Base-by-base conservation (phyloP, 2,797 vertebrate genomes). In the Lutjanus argentimaculatus region DNA sequence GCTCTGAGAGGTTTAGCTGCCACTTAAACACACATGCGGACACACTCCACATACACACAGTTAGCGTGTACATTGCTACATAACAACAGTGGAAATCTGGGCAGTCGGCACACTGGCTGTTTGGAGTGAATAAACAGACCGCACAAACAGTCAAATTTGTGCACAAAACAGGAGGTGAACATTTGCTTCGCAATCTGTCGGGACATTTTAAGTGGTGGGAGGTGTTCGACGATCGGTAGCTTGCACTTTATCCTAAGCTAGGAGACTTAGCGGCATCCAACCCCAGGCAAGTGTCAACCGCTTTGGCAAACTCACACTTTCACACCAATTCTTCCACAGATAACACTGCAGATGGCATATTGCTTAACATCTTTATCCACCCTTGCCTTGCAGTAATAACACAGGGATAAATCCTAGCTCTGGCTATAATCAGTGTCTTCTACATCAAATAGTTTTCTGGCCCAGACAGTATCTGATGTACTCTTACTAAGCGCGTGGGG, bases 341-440 rank as follows among this genome's bases (percentile, higher is more conserved):
- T 13, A 56, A 61, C 30, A 40, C 55, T 55, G 57, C 30, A 80
- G 75, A 87, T 82, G 78, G 72, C 40, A 59, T 51, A 30, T 36
- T 77, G 58, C 49, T 76, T 80, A n/a, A 30, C 7, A 15, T 82
- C 70, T 76, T 55, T 11, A 86, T 89, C 77, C 58, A 49, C 17
- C 25, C 21, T 53, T 22, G 61, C 25, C 22, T 78, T 48, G 2
- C 57, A 71, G 62, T 75, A 75, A 64, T 64, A 82, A 64, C 63
- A 71, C 13, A 56, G 15, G 43, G 58, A 91, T 71, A 61, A 84
- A 80, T 82, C 83, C 51, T 6, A 55, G 72, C 76, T 75, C 63
- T 65, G 48, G 68, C 45, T 83, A 55, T 70, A 80, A 75, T 82
- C 75, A 77, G 2, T 83, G 68, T 82, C 48, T 83, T 58, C 48